Evolutionary conservation across 2,113 vertebrate species (phyloP).

Genomic region (Mustela lutreola): DNA sequence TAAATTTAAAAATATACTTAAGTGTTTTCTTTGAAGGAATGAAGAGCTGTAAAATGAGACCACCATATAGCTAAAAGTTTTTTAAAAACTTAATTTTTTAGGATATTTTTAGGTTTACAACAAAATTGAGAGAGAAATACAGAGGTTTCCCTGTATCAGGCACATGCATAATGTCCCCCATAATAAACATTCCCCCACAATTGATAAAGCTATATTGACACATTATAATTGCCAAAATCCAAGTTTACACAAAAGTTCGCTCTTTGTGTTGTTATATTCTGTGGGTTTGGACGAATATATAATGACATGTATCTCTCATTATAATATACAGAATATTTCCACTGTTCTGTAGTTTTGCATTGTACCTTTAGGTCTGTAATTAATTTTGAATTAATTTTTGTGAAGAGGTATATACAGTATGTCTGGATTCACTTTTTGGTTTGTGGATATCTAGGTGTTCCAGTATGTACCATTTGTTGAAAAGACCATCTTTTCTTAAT

Average conservation of each 20-base stretch:
- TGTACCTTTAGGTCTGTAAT: neutral
- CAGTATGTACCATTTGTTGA: neutral
- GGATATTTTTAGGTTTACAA: neutral
- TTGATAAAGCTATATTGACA: neutral
- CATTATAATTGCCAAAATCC: neutral
- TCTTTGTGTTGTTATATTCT: neutral
- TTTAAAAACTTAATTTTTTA: neutral
- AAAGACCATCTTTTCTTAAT: neutral
- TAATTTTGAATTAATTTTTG: neutral
- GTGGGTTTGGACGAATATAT: neutral
- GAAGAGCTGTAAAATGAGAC: neutral
- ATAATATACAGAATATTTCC: neutral
- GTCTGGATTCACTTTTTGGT: neutral
- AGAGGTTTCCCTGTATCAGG: neutral
- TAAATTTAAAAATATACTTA: neutral
- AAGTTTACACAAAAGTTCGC: neutral
- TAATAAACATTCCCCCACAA: neutral
- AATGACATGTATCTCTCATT: neutral
- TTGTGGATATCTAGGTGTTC: neutral
- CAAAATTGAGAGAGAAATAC: neutral
- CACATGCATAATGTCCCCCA: neutral
- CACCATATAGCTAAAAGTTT: neutral
- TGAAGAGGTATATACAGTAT: neutral
- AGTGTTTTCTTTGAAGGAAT: conserved; percentile 20
- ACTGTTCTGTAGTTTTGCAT: neutral